Conservation (phyloP, 2,888 invertebrate species). For the Bruchidius siliquastri region DNA sequence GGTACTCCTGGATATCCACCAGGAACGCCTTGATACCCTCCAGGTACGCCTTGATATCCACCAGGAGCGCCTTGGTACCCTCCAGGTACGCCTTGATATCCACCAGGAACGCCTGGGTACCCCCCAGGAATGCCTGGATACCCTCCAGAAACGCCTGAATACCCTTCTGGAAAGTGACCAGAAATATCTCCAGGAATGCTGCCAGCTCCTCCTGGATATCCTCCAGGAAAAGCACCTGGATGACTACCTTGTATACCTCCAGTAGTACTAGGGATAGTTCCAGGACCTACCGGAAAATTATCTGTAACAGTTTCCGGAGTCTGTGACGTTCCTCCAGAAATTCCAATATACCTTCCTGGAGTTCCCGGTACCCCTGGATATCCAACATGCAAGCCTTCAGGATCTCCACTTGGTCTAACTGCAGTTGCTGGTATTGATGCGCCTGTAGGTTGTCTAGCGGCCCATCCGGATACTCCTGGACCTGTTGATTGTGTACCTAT, state of each 20-base stretch:
- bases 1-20: conserved; percentile 9
- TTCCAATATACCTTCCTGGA: conserved; percentile 7
- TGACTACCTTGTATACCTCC: not conserved
- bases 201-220: not conserved
- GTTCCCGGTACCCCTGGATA: not conserved
- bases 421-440: not conserved
- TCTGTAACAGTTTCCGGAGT: not conserved
- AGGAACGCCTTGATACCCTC: not conserved
- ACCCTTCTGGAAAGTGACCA: too few species aligned
- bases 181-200: conserved; percentile 1
- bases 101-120: not conserved
- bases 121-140: not conserved
- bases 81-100: not conserved
- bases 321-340: conserved; percentile 7
- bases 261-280: not conserved
- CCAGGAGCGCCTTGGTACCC: not conserved
- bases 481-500: too few species aligned
- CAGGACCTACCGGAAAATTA: not conserved
- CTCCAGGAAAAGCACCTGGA: not conserved
- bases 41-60: conserved; percentile 1
- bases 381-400: not conserved
- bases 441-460: not conserved
- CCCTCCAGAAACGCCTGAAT: too few species aligned
- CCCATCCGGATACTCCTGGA: too few species aligned
- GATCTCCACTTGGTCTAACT: not conserved